A percentile compares a stretch with the other conserved stretches of the same genome.
Conservation (phyloP, 2,113 vertebrate genomes). For the Heterocephalus glaber region DNA sequence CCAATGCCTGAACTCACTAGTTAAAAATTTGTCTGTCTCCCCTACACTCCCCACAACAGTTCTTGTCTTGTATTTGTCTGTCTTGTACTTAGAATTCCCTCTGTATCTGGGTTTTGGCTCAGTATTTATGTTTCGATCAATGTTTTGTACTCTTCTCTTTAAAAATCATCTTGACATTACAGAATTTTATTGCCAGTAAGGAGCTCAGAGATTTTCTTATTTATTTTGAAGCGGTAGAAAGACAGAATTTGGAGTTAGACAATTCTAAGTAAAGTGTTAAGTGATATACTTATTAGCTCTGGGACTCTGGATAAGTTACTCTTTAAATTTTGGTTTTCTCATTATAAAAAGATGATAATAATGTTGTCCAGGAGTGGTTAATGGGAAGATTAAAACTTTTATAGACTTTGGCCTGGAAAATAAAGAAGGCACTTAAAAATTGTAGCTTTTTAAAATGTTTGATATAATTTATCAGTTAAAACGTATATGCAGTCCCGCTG, state of each 20-base stretch:
- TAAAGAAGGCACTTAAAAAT: neutral
- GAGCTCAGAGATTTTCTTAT: neutral
- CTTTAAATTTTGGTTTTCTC: constrained; percentile 31
- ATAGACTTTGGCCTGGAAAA: neutral
- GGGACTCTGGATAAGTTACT: neutral
- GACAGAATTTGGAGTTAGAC: neutral
- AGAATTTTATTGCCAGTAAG: constrained; percentile 1
- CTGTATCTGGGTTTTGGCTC: neutral
- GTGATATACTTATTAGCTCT: neutral
- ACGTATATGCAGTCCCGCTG: no score
- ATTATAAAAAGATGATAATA: neutral
- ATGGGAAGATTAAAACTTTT: neutral
- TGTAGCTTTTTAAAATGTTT: no score
- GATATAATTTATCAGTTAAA: no score
- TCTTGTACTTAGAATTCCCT: neutral
- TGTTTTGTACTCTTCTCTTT: neutral
- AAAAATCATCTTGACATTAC: constrained; percentile 5
- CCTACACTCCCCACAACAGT: accelerated
- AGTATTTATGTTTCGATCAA: neutral
- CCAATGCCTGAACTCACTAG: neutral
- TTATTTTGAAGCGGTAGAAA: neutral
- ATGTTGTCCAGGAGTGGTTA: neutral
- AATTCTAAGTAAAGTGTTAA: neutral
- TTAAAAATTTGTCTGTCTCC: neutral
- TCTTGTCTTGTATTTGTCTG: neutral